Evolutionary conservation across 2,797 vertebrate species (phyloP).

Genomic region (Pipistrellus kuhlii): DNA sequence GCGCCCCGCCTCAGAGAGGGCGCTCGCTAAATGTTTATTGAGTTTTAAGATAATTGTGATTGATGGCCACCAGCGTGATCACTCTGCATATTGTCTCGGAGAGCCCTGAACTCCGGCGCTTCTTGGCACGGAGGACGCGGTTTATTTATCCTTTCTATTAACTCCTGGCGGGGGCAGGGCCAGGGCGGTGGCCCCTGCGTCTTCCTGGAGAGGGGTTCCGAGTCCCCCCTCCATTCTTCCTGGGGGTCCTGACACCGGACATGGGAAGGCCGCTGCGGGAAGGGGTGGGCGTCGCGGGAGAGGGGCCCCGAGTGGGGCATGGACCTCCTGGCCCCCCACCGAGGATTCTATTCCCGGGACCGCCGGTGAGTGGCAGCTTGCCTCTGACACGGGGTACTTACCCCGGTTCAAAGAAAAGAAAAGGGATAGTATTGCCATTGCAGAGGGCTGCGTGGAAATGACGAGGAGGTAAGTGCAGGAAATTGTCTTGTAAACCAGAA

Average conservation of each 20-base stretch:
- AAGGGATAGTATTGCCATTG: background rate
- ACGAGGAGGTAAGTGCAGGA: background rate
- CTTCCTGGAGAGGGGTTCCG: background rate
- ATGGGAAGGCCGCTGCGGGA: too few relatives aligned
- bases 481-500: slow-evolving; percentile 36
- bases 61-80: slow-evolving; percentile 69
- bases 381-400: background rate
- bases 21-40: slow-evolving; percentile 77
- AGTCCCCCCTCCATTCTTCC: background rate
- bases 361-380: background rate
- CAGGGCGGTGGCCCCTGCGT: fast-evolving
- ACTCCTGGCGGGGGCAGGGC: background rate
- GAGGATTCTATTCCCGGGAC: background rate
- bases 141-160: slow-evolving; percentile 66
- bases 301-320: background rate
- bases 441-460: slow-evolving; percentile 46
- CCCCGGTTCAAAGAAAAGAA: background rate
- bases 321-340: fast-evolving
- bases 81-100: slow-evolving; percentile 68
- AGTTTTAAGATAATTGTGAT: slow-evolving; percentile 83
- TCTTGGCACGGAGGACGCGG: slow-evolving; percentile 41
- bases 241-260: background rate
- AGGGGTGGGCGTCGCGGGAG: too few relatives aligned
- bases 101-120: slow-evolving; percentile 66
- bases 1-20: slow-evolving; percentile 72